phyloP scores from a whole-genome alignment of 2,888 invertebrate species.

The Sphaerophoria rueppellii region DNA sequence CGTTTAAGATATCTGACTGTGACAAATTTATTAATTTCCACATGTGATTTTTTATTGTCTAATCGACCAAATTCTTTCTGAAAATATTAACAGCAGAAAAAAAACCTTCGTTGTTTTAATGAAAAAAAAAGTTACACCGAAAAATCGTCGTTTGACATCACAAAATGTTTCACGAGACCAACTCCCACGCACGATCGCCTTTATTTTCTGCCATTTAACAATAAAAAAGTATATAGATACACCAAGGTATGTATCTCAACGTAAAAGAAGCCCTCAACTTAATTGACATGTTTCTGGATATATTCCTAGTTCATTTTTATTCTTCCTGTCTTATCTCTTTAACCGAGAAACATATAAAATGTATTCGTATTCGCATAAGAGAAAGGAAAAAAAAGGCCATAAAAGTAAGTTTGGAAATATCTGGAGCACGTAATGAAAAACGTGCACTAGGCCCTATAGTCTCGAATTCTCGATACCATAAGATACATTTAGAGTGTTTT shows the following conservation, averaged over 20 bases:
- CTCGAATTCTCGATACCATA: conserved; percentile 40
- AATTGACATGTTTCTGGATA: conserved; percentile 28
- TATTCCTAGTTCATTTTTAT: conserved; percentile 19
- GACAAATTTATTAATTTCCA: no score
- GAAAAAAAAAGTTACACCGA: not conserved
- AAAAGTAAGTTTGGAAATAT: conserved; percentile 21
- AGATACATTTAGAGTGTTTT: conserved; percentile 21
- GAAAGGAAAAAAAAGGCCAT: conserved; percentile 10
- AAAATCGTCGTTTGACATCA: not conserved
- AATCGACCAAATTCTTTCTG: no score
- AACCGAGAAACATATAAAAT: not conserved
- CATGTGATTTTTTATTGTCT: no score
- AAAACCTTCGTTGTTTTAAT: not conserved
- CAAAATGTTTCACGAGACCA: not conserved
- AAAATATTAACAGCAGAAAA: not conserved
- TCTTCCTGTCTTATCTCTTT: not conserved
- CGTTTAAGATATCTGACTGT: no score
- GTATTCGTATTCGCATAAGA: not conserved
- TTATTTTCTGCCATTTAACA: conserved; percentile 12
- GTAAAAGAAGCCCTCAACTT: not conserved
- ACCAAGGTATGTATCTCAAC: no score
- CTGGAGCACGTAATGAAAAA: conserved; percentile 47
- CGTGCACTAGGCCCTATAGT: conserved; percentile 45
- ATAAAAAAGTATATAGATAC: not conserved
- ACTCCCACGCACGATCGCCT: conserved; percentile 20